A percentile compares a stretch with the other conserved stretches of the same genome.
Evolutionary conservation across 2,113 vertebrate species (phyloP).

Genomic region (Columbina picui): DNA sequence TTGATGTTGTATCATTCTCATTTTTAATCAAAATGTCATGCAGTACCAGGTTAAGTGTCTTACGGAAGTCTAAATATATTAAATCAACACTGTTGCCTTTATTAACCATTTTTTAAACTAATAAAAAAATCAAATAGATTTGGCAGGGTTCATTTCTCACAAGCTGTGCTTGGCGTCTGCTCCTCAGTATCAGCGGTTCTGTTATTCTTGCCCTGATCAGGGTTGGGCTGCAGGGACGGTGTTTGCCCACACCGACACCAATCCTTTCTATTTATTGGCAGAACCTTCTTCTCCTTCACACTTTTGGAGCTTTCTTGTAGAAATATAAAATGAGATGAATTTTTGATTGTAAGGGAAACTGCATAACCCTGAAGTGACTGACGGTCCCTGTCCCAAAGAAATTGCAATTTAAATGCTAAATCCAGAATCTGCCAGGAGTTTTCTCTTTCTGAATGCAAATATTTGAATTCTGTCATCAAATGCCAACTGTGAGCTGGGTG

Average conservation of each 20-base stretch:
- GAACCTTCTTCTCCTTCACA: not conserved
- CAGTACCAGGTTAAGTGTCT: not conserved
- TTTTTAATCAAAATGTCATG: not conserved
- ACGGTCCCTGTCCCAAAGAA: not conserved
- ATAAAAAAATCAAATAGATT: not conserved
- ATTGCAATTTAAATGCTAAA: not conserved
- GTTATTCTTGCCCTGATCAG: fast-evolving
- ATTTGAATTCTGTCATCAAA: not conserved
- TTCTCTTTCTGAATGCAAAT: not conserved
- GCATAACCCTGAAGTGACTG: fast-evolving
- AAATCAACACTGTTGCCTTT: not conserved
- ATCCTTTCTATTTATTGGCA: not conserved
- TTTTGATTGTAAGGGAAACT: not conserved
- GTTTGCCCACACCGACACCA: fast-evolving
- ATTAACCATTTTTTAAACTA: not conserved
- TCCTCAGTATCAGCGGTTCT: fast-evolving
- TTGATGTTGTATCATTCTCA: not conserved
- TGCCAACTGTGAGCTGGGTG: not conserved
- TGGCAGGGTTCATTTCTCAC: not conserved
- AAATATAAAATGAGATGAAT: not conserved
- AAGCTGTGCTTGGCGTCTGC: fast-evolving
- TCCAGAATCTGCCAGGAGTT: fast-evolving
- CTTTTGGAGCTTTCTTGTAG: too few species aligned
- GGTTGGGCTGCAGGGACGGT: fast-evolving
- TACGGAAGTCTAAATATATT: not conserved